Conservation (phyloP, 2,888 invertebrate species). For the Dascillus cervinus region DNA sequence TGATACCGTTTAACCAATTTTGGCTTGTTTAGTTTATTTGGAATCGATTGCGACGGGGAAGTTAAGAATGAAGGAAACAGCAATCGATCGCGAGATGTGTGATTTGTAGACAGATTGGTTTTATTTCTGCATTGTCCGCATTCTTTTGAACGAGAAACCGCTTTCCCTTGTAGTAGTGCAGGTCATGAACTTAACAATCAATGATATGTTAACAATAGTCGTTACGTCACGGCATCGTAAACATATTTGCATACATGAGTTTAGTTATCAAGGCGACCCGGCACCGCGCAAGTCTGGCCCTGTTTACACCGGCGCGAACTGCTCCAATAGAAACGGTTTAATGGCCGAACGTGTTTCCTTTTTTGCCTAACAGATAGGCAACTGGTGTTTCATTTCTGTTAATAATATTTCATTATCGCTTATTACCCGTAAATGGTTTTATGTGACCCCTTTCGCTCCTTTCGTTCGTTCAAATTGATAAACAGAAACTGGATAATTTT, state of each 20-base stretch:
- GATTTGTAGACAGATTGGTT: slow-evolving; percentile 20
- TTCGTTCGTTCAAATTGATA: no score
- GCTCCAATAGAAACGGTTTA: slow-evolving; percentile 33
- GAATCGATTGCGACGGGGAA: not conserved
- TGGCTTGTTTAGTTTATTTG: not conserved
- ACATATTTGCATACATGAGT: slow-evolving; percentile 39
- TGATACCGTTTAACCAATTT: not conserved
- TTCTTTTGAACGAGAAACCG: slow-evolving; percentile 24
- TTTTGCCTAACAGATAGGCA: slow-evolving; percentile 24
- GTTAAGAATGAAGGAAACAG: no score
- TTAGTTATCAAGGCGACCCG: slow-evolving; percentile 15
- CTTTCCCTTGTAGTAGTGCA: slow-evolving; percentile 44
- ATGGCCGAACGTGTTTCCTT: slow-evolving; percentile 33
- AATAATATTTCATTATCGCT: no score
- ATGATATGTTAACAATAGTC: slow-evolving; percentile 43
- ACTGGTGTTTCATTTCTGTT: slow-evolving; percentile 23
- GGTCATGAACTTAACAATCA: slow-evolving; percentile 43
- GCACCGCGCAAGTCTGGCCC: slow-evolving; percentile 17
- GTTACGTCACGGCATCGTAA: slow-evolving; percentile 40
- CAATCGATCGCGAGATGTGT: no score
- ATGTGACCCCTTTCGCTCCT: no score
- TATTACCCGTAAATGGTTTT: no score
- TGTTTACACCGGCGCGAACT: slow-evolving; percentile 27
- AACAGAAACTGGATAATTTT: no score
- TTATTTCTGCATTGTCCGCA: slow-evolving; percentile 26